These are phyloP conservation scores for Acromyrmex heyeri DNA, from an alignment of 1,140 invertebrate species.

Conservation along the genomic window DNA sequence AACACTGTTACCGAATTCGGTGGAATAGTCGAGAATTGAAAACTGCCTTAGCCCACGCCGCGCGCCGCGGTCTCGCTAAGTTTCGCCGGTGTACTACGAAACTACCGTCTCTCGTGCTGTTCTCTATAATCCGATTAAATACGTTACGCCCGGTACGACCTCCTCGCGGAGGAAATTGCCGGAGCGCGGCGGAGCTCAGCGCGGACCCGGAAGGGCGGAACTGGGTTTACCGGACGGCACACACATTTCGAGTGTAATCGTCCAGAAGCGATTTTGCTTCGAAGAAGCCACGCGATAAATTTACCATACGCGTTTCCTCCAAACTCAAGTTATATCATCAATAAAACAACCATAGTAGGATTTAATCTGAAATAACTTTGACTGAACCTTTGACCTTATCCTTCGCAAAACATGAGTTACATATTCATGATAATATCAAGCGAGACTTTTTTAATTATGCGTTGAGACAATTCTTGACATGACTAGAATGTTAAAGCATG, in stretches of 20 bases:
- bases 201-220: conserved; percentile 39
- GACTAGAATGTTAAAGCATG: not conserved
- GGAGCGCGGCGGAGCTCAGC: conserved; percentile 1
- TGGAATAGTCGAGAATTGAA: conserved; percentile 87
- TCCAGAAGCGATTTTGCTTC: conserved; percentile 34
- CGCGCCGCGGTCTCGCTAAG: conserved; percentile 35
- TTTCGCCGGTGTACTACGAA: conserved; percentile 45
- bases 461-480: not conserved
- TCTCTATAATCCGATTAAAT: conserved; percentile 70
- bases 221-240: conserved; percentile 58
- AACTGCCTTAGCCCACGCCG: conserved; percentile 78
- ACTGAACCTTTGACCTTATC: not conserved
- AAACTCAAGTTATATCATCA: conserved; percentile 23
- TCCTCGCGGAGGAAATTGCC: conserved; percentile 44
- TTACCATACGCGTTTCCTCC: conserved; percentile 14
- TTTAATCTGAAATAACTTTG: not conserved
- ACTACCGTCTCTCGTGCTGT: conserved; percentile 40
- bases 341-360: conserved; percentile 17
- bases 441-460: not conserved
- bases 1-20: conserved; percentile 85
- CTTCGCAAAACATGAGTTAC: not conserved
- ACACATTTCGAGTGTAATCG: conserved; percentile 48
- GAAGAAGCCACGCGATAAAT: conserved; percentile 37
- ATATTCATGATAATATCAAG: not conserved
- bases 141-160: conserved; percentile 33